phyloP scores from a whole-genome alignment of 2,113 vertebrate species.

The Procavia capensis region DNA sequence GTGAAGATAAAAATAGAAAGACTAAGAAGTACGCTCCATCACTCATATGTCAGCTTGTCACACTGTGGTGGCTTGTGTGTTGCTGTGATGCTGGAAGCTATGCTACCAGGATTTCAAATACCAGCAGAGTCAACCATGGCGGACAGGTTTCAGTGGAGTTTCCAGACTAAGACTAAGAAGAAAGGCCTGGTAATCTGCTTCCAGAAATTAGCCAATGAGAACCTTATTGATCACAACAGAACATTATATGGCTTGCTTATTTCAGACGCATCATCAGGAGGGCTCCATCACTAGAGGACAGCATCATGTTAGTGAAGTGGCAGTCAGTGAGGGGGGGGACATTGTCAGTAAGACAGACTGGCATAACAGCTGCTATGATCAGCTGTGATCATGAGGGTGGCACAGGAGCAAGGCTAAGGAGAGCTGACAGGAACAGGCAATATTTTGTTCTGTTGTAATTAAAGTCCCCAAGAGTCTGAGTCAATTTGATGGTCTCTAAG shows the following conservation, averaged over 20 bases:
- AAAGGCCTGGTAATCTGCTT: not conserved
- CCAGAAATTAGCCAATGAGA: not conserved
- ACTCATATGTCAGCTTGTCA: not conserved
- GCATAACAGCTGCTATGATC: not conserved
- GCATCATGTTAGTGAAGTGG: not conserved
- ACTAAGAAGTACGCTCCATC: not conserved
- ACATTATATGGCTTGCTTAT: not conserved
- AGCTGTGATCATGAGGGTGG: not conserved
- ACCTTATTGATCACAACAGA: not conserved
- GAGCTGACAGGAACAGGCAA: not conserved
- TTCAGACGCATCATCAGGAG: not conserved
- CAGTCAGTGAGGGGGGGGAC: not conserved
- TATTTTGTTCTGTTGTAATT: not conserved
- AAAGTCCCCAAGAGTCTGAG: not conserved
- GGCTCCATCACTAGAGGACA: not conserved
- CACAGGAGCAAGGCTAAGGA: too few relatives aligned
- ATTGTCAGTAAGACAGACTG: not conserved
- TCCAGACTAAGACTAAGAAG: not conserved
- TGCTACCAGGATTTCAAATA: not conserved
- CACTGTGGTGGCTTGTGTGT: not conserved
- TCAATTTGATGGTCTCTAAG: too few relatives aligned
- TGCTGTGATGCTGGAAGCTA: not conserved
- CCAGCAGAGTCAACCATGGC: not conserved
- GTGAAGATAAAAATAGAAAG: slow-evolving; percentile 9
- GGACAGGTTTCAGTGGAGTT: not conserved